Evolutionary conservation across 1,140 invertebrate genomes (phyloP).

Genomic region (Aphaenogaster floridana): DNA sequence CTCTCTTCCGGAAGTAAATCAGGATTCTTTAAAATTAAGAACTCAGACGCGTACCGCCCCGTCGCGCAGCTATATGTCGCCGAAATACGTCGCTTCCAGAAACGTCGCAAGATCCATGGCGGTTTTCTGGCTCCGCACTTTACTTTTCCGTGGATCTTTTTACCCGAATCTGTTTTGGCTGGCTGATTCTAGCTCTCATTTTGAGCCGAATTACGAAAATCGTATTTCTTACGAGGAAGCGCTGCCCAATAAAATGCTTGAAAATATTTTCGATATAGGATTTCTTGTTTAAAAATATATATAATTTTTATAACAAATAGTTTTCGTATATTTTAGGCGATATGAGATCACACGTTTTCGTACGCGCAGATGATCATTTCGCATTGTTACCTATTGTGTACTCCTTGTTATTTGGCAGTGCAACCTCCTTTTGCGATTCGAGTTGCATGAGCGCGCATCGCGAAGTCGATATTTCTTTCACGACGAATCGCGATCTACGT

Average conservation of each 20-base stretch:
- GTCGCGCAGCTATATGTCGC: conserved; percentile 2
- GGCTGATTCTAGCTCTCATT: not conserved
- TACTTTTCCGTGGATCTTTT: conserved; percentile 29
- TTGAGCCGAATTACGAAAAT: not conserved
- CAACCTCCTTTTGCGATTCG: conserved; percentile 24
- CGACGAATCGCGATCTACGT: conserved; percentile 7
- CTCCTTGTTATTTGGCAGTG: not conserved
- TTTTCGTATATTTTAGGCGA: not conserved
- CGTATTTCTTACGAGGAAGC: not conserved
- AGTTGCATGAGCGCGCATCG: conserved; percentile 13
- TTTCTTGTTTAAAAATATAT: not conserved
- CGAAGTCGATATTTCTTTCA: conserved; percentile 46
- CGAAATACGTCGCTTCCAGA: not conserved
- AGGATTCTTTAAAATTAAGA: conserved; percentile 32
- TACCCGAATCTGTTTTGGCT: conserved; percentile 12
- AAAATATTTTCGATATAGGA: not conserved
- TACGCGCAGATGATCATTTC: not conserved
- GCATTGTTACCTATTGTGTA: not conserved
- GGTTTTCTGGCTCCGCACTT: conserved; percentile 9
- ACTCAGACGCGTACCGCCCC: not conserved
- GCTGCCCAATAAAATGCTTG: not conserved
- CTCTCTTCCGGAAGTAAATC: conserved; percentile 34
- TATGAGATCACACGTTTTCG: not conserved
- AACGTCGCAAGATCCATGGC: conserved; percentile 12
- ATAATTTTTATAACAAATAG: not conserved